Evolutionary conservation across 2,888 invertebrate genomes (phyloP).

Genomic region (Willowsia nigromaculata): DNA sequence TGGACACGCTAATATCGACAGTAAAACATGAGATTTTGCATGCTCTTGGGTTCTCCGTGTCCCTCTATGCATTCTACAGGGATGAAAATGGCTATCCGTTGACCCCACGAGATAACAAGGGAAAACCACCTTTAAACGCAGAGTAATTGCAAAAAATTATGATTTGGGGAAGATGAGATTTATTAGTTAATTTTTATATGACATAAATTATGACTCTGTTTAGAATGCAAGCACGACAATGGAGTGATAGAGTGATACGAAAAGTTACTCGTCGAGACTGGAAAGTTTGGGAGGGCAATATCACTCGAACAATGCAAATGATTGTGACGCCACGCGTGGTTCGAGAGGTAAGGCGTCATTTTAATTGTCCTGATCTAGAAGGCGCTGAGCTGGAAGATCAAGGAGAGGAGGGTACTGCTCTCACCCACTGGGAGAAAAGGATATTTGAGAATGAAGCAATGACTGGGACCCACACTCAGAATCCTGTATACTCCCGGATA

Average conservation of each 20-base stretch:
- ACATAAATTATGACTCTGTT: background rate
- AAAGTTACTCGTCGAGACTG: constrained; percentile 87
- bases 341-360: constrained; percentile 92
- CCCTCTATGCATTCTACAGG: constrained; percentile 96
- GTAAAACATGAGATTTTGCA: constrained; percentile 99
- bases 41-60: constrained; percentile 97
- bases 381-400: constrained; percentile 99
- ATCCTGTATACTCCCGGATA: constrained; percentile 96
- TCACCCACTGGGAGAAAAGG: constrained; percentile 99
- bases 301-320: constrained; percentile 89
- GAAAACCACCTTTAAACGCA: constrained; percentile 93
- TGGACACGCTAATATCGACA: constrained; percentile 94
- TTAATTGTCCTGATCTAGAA: constrained; percentile 91
- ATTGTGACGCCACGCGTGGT: constrained; percentile 95
- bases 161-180: too few species aligned
- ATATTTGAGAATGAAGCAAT: constrained; percentile 99
- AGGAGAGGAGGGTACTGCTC: constrained; percentile 96
- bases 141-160: too few species aligned
- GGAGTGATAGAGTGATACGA: constrained; percentile 93
- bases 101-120: constrained; percentile 90
- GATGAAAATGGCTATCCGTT: constrained; percentile 94
- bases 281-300: constrained; percentile 89
- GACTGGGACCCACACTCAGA: constrained; percentile 99
- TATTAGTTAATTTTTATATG: too few species aligned
- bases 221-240: constrained; percentile 94